phyloP scores from a whole-genome alignment of 2,113 vertebrate genomes.

The Eulemur macaco region DNA sequence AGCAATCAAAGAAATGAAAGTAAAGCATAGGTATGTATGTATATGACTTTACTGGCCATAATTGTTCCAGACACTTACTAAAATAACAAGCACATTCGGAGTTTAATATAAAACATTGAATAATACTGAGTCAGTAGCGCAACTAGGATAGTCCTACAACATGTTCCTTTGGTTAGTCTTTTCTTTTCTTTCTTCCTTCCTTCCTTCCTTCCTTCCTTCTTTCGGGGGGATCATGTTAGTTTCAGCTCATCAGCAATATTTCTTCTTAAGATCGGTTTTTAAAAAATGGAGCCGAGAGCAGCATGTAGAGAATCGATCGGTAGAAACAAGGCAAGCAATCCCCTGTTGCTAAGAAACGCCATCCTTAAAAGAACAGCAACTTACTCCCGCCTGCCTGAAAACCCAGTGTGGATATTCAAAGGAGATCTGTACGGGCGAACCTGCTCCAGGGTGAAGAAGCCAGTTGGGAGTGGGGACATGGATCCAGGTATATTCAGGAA shows the following conservation, averaged over 20 bases:
- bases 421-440: background rate
- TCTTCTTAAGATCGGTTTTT: background rate
- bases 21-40: background rate
- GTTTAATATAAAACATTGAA: background rate
- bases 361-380: background rate
- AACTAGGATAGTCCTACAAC: too few species aligned
- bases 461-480: background rate
- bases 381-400: background rate
- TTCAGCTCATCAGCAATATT: background rate
- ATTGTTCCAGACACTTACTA: background rate
- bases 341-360: constrained; percentile 49
- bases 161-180: background rate
- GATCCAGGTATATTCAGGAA: background rate
- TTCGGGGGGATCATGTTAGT: too few species aligned
- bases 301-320: background rate
- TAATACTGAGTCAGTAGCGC: background rate
- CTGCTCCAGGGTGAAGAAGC: background rate
- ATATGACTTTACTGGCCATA: background rate
- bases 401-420: background rate
- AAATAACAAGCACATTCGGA: background rate
- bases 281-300: background rate
- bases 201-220: too few species aligned
- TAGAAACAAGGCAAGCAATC: background rate
- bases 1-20: background rate
- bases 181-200: too few species aligned